phyloP scores from a whole-genome alignment of 2,113 vertebrate genomes.

The Zapus hudsonius region DNA sequence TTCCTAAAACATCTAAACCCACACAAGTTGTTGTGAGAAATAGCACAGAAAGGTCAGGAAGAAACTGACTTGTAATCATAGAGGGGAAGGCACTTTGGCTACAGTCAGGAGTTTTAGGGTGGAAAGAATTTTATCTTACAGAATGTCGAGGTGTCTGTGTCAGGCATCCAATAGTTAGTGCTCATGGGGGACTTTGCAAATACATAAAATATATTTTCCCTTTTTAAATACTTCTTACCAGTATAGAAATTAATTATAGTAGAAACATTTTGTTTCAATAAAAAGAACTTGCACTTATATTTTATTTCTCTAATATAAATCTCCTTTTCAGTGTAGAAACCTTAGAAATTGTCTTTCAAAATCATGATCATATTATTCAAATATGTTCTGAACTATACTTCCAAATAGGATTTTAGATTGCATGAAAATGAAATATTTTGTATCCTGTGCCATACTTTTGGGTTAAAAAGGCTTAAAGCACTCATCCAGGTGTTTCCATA shows the following conservation, averaged over 20 bases:
- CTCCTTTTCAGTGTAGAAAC: slow-evolving; percentile 20
- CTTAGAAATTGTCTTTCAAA: slow-evolving; percentile 50
- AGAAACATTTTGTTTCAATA: slow-evolving; percentile 9
- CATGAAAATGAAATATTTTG: slow-evolving; percentile 29
- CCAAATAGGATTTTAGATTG: neutral
- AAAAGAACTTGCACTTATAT: neutral
- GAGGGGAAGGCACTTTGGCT: neutral
- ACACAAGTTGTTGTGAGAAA: neutral
- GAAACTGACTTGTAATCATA: neutral
- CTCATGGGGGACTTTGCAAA: neutral
- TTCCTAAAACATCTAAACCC: neutral
- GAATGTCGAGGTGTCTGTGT: neutral
- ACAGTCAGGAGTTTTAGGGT: neutral
- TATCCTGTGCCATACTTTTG: neutral
- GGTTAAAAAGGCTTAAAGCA: slow-evolving; percentile 32
- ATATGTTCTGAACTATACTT: neutral
- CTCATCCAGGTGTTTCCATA: neutral
- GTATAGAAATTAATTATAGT: neutral
- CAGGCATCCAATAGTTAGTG: neutral
- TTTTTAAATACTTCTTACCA: slow-evolving; percentile 2
- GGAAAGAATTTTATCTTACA: neutral
- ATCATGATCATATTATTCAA: slow-evolving; percentile 26
- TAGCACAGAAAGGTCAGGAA: neutral
- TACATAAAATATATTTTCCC: neutral
- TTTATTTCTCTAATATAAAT: slow-evolving; percentile 20